These are phyloP conservation scores for Greenwoodochromis staneri DNA, from an alignment of 2,113 vertebrate genomes.

Conservation along the genomic window DNA sequence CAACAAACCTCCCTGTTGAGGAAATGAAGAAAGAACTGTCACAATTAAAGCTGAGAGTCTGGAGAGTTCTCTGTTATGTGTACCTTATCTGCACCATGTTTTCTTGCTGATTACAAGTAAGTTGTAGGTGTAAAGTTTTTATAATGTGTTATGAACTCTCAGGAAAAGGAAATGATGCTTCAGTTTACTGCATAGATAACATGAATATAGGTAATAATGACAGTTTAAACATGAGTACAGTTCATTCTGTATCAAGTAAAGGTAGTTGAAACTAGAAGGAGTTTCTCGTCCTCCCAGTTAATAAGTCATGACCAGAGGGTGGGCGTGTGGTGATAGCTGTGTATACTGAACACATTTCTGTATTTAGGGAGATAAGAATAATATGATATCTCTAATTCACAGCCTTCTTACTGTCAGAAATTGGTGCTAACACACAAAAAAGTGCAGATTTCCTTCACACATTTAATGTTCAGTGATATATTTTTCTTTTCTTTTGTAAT, in stretches of 20 bases:
- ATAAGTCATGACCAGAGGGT: background rate
- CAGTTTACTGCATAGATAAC: background rate
- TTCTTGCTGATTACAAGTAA: background rate
- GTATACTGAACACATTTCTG: background rate
- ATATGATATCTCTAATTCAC: background rate
- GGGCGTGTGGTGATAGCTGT: background rate
- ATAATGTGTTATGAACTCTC: background rate
- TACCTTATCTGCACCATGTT: background rate
- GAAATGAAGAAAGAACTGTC: background rate
- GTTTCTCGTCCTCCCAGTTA: background rate
- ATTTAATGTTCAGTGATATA: background rate
- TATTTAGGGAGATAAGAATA: background rate
- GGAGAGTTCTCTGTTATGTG: background rate
- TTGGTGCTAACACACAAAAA: background rate
- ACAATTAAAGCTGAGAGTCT: background rate
- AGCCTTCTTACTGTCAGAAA: background rate
- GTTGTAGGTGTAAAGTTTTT: background rate
- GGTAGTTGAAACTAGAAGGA: background rate
- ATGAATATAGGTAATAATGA: background rate
- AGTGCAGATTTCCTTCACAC: background rate
- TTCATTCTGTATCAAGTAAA: background rate
- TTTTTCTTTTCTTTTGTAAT: background rate
- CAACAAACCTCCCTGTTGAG: background rate
- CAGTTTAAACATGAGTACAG: background rate
- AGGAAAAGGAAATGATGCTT: background rate